Evolutionary conservation across 1,140 invertebrate species (phyloP), one percentile per base, ranked within the genome.

Genomic region (Monomorium pharaonis): DNA sequence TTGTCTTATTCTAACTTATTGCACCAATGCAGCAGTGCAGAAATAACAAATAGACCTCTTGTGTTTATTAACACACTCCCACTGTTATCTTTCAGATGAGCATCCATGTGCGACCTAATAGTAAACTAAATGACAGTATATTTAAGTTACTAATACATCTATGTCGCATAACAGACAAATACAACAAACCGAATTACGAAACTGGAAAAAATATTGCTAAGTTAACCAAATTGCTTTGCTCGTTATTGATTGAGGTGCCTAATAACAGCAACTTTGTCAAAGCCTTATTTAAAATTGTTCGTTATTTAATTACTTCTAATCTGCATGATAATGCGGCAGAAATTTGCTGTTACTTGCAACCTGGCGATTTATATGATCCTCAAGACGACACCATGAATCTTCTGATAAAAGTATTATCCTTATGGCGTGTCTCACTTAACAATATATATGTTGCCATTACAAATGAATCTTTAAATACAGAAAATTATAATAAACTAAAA

Each of bases 121-220:
- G 18, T 9, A 75, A 78, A n/a, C 21, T 62, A 37, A 92, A 90
- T 9, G 88, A 83, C 84, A n/a, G 70, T 56, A 51, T 92, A 27
- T 92, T 91, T 27, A 94, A 91, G 47, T 24, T 93, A 10, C 21
- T 94, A 14, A 60, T 92, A 21, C 33, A 87, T 49, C 62, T 94
- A 3, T 90, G 87, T 18, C 89, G 85, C 27, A 75, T 84, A 18
- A 90, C 91, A 47, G 87, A 91, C 51, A 74, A 88, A 47, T 92
- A 86, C 47, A 21, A 89, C 16, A 86, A 78, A 88, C 42, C 75
- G 21, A 89, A 91, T 1, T 18, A 60, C 16, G 27, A 62, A 5
- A 77, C 70, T 16, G 92, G 89, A 30, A 81, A 58, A 16, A 62
- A 88, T 16, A 86, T 93, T 74, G 85, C 78, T 49, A 51, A 58